Base-by-base conservation (phyloP, 2,888 invertebrate species). In the Notocelia uddmanniana region DNA sequence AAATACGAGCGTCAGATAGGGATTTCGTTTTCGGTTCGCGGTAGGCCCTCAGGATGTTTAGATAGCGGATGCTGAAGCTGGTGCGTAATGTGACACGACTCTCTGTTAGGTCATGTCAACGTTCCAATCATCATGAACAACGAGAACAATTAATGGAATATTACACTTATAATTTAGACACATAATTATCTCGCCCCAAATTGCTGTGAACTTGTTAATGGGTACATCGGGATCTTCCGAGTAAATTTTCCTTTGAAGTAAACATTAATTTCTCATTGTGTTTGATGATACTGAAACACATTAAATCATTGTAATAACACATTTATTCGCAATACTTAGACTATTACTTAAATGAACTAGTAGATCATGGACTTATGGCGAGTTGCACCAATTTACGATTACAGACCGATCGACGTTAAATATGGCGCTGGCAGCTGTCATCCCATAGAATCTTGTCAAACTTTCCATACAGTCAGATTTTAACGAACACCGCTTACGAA, bases 81-180 rank as follows among this genome's bases (percentile, higher is more conserved):
- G 11, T 60, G 23, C 34, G 55, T 54, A 60, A n/a, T 71, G 60
- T 67, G 60, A 0, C 54, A 21, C 18, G 48, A 55, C 60, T 11
- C 50, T n/a, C 15, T 0, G n/a, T 23, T 48, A 57, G 71, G 67
- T 60, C 71, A 66, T 66, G 41, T 71, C 71, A 34, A 41, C 26
- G 71, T 62, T 19, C 37, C 54, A 48, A 31, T 48, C 66, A 73
- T 71, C 63, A 59, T 69, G 23, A 59, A 52, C 57, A 58, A 69
- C 58, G 50, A 57, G 64, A 58, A 66, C 60, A 73, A 66, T 69
- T 26, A 59, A 64, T 66, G 73, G 73, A 73, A 73, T 69, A 73
- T 69, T 73, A 64, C 48, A 58, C 31, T 21, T 45, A 52, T 59
- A 54, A 69, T 48, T 34, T 57, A 45, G 18, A 62, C 18, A 45